A percentile compares a stretch with the other conserved stretches of the same genome.
Conservation (phyloP, 2,888 invertebrate species). For the Ophion ellenae region DNA sequence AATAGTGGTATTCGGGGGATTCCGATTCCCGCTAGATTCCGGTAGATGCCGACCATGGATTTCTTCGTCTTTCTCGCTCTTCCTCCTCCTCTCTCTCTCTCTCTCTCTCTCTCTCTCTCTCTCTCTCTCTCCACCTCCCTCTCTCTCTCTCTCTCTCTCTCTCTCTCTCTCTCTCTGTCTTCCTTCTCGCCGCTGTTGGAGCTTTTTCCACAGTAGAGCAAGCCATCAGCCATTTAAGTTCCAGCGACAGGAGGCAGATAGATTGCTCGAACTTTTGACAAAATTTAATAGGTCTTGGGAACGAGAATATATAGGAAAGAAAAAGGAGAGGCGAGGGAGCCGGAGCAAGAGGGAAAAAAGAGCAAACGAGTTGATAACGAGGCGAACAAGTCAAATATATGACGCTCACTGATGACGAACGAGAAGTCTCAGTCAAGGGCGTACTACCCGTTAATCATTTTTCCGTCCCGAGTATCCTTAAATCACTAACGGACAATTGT, state of each 20-base stretch:
- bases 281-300: slow-evolving; percentile 64
- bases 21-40: slow-evolving; percentile 41
- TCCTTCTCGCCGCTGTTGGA: background rate
- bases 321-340: slow-evolving; percentile 53
- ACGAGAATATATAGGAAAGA: slow-evolving; percentile 28
- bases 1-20: slow-evolving; percentile 57
- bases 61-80: slow-evolving; percentile 20
- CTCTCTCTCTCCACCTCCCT: background rate
- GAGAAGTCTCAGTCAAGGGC: slow-evolving; percentile 6
- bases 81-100: too few relatives aligned
- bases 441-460: slow-evolving; percentile 3
- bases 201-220: slow-evolving; percentile 22
- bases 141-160: background rate
- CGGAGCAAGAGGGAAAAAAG: slow-evolving; percentile 23
- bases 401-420: slow-evolving; percentile 4
- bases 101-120: background rate
- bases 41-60: slow-evolving; percentile 45
- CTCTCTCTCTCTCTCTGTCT: background rate
- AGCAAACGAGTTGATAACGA: slow-evolving; percentile 58
- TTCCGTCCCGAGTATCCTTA: background rate
- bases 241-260: slow-evolving; percentile 56
- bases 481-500: background rate
- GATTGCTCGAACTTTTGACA: slow-evolving; percentile 64
- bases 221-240: slow-evolving; percentile 62
- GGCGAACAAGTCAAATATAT: slow-evolving; percentile 52